phyloP scores from a whole-genome alignment of 2,797 vertebrate species.

The Hippoglossus hippoglossus region DNA sequence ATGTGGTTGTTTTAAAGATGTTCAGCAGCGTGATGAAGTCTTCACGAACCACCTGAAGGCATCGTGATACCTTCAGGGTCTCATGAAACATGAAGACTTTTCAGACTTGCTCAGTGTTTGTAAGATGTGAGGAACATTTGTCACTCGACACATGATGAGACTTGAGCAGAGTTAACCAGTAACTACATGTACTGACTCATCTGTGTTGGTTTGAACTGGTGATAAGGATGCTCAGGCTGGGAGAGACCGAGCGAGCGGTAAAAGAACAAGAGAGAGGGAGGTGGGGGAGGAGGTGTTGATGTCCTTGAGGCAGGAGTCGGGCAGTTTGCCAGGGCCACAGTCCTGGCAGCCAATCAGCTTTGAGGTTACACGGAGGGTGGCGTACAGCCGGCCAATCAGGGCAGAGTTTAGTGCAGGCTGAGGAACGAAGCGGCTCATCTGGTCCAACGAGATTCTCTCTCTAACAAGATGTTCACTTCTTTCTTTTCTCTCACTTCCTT shows the following conservation, averaged over 20 bases:
- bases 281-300: neutral
- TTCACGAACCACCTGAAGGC: neutral
- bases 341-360: slow-evolving; percentile 40
- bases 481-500: slow-evolving; percentile 45
- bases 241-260: neutral
- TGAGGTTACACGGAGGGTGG: slow-evolving; percentile 21
- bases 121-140: neutral
- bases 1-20: too few species aligned
- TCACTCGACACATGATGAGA: slow-evolving; percentile 37
- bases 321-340: slow-evolving; percentile 23
- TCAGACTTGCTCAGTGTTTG: neutral
- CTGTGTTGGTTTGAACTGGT: slow-evolving; percentile 5
- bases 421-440: slow-evolving; percentile 41
- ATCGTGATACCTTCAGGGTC: neutral
- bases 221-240: slow-evolving; percentile 56
- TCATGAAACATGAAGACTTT: neutral
- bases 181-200: slow-evolving; percentile 51
- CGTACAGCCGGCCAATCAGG: slow-evolving; percentile 50
- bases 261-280: neutral
- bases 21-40: neutral
- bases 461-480: slow-evolving; percentile 26
- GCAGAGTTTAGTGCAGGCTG: slow-evolving; percentile 35
- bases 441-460: slow-evolving; percentile 66
- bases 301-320: slow-evolving; percentile 47
- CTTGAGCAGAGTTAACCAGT: slow-evolving; percentile 45